Evolutionary conservation across 2,113 vertebrate genomes (phyloP).

Genomic region (Pleuronectes platessa): DNA sequence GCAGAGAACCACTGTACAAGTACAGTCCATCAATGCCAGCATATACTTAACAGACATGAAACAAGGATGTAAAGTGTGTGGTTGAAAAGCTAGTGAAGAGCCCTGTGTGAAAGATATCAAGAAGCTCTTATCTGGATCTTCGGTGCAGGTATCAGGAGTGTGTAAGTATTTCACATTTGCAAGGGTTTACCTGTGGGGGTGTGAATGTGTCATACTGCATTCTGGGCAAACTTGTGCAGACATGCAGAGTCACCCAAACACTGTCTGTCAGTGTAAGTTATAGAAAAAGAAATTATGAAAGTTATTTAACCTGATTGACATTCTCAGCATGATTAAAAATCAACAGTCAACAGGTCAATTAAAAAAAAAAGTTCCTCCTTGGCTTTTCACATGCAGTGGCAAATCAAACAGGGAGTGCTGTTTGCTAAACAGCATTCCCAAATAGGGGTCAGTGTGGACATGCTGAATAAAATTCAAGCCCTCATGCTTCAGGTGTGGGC

Average conservation of each 20-base stretch:
- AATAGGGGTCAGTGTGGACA: constrained; percentile 7
- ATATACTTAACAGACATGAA: no score
- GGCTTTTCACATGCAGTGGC: neutral
- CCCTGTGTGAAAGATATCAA: no score
- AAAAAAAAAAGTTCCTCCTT: neutral
- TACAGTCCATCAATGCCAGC: no score
- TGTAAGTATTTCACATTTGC: neutral
- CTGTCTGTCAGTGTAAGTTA: neutral
- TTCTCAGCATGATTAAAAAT: no score
- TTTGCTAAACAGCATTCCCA: constrained; percentile 38
- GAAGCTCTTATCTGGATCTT: no score
- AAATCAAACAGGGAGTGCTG: constrained; percentile 13
- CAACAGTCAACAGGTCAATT: neutral
- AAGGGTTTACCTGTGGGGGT: neutral
- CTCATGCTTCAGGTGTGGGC: neutral
- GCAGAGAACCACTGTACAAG: no score
- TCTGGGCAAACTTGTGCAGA: neutral
- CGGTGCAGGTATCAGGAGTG: no score
- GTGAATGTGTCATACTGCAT: neutral
- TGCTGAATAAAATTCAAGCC: constrained; percentile 7
- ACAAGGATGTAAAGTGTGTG: no score
- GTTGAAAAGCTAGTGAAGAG: no score
- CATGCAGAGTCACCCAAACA: neutral
- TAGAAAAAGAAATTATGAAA: no score
- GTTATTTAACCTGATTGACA: no score